Evolutionary conservation across 2,888 invertebrate species (phyloP).

Genomic region (Pseudococcus viburni): DNA sequence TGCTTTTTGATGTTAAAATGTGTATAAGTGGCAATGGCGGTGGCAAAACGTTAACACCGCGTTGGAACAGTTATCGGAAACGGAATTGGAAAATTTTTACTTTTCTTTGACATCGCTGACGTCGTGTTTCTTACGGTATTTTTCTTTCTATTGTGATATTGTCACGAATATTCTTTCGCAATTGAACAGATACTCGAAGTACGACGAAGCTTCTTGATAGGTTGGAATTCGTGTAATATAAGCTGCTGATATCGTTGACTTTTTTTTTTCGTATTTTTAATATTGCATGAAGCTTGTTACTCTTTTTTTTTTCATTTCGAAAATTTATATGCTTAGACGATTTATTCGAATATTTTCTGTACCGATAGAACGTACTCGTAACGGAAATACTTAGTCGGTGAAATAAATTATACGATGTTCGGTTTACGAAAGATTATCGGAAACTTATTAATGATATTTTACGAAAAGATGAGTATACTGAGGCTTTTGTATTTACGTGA

Average conservation of each 20-base stretch:
- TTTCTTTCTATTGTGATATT: background rate
- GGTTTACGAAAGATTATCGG: background rate
- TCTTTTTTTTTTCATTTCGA: background rate
- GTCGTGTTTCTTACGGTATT: conserved; percentile 6
- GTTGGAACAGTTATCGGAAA: conserved; percentile 27
- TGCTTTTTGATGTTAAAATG: conserved; percentile 26
- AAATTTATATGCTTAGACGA: background rate
- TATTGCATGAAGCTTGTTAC: conserved; percentile 3
- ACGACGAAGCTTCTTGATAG: conserved; percentile 19
- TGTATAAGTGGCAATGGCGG: background rate
- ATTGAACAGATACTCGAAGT: background rate
- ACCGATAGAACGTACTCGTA: background rate
- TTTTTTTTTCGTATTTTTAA: background rate
- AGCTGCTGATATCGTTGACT: conserved; percentile 8
- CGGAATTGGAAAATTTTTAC: conserved; percentile 39
- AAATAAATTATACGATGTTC: background rate
- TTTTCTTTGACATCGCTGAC: conserved; percentile 26
- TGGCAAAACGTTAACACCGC: conserved; percentile 22
- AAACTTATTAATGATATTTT: conserved; percentile 12
- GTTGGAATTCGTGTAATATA: conserved; percentile 15
- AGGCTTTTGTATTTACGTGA: background rate
- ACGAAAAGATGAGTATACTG: background rate
- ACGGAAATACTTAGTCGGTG: background rate
- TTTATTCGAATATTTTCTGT: background rate
- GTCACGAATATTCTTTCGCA: background rate